phyloP scores from a whole-genome alignment of 2,113 vertebrate species.

The Daubentonia madagascariensis region DNA sequence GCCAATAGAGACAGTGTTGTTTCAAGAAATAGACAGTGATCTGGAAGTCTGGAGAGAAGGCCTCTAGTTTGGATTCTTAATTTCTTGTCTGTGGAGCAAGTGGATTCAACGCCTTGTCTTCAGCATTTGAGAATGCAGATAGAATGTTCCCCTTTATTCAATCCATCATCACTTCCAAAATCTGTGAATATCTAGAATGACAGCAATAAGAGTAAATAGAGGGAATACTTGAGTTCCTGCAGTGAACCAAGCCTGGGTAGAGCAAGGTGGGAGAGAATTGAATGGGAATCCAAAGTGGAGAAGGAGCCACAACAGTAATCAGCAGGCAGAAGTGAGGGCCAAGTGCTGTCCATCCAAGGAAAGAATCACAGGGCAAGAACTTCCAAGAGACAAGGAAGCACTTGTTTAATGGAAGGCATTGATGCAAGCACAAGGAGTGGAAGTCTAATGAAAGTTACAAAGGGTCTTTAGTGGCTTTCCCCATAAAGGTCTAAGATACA shows the following conservation, averaged over 20 bases:
- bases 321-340: neutral
- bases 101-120: neutral
- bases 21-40: neutral
- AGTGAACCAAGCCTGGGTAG: neutral
- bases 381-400: neutral
- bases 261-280: neutral
- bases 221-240: neutral
- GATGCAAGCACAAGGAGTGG: neutral
- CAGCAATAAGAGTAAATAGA: neutral
- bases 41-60: neutral
- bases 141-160: neutral
- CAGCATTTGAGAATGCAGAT: neutral
- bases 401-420: neutral
- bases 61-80: neutral
- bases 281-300: neutral
- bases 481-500: neutral
- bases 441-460: neutral
- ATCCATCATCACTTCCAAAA: neutral
- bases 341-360: neutral
- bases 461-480: neutral
- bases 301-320: neutral
- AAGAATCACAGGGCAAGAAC: neutral
- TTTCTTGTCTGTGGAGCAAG: neutral
- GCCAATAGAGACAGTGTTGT: neutral
- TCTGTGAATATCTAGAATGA: neutral